Conservation (phyloP, 2,888 invertebrate species). For the Chesias legatella region DNA sequence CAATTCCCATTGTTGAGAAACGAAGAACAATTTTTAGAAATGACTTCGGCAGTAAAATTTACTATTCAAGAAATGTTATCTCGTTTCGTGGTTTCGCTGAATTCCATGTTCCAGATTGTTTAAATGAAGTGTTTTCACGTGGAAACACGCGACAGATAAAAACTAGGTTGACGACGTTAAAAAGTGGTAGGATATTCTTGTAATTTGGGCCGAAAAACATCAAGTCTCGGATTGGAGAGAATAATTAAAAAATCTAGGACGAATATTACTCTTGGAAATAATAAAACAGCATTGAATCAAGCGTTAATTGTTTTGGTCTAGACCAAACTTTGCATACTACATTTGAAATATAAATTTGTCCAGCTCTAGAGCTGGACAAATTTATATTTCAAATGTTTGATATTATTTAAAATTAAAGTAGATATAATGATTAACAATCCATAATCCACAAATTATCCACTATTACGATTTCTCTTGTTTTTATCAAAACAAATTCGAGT, state of each 20-base stretch:
- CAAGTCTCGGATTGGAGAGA: slow-evolving; percentile 31
- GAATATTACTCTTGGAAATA: slow-evolving; percentile 12
- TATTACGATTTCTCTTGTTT: too few relatives aligned
- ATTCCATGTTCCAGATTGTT: slow-evolving; percentile 34
- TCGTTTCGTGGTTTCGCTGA: slow-evolving; percentile 24
- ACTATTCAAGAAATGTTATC: slow-evolving; percentile 6
- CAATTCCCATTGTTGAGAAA: too few relatives aligned
- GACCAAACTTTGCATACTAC: too few relatives aligned
- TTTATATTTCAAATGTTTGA: too few relatives aligned
- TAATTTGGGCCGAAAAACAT: slow-evolving; percentile 32
- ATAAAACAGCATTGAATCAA: slow-evolving; percentile 2
- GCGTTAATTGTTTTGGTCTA: slow-evolving; percentile 2
- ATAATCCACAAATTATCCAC: too few relatives aligned
- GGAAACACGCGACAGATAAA: slow-evolving; percentile 26
- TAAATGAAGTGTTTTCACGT: slow-evolving; percentile 34
- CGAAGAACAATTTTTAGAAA: too few relatives aligned
- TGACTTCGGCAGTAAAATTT: not conserved
- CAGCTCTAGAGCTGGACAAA: too few relatives aligned
- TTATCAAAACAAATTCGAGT: slow-evolving; percentile 17
- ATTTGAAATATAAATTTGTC: too few relatives aligned
- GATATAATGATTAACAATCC: too few relatives aligned
- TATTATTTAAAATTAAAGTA: too few relatives aligned
- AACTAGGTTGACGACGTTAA: slow-evolving; percentile 36
- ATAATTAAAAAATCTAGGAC: slow-evolving; percentile 29
- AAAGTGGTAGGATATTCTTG: slow-evolving; percentile 20